A percentile compares a stretch with the other conserved stretches of the same genome.
These are phyloP conservation scores for Listrodromus nycthemerus DNA, from an alignment of 2,888 invertebrate species.

Conservation along the genomic window DNA sequence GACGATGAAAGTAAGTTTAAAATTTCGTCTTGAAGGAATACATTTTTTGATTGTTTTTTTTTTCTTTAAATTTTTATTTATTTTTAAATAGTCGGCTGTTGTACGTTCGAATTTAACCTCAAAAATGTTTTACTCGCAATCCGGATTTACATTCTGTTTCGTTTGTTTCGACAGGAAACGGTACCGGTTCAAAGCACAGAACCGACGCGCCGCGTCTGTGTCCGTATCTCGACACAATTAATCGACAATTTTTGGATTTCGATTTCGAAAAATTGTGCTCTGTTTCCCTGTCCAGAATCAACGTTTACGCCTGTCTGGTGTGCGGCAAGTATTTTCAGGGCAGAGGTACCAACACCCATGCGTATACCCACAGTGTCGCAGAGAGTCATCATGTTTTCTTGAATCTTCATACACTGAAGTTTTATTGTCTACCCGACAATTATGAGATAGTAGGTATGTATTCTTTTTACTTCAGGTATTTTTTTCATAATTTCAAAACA, in stretches of 20 bases:
- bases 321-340: constrained; percentile 99
- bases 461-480: not conserved
- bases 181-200: constrained; percentile 32
- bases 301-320: constrained; percentile 99
- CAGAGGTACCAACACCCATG: constrained; percentile 98
- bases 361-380: constrained; percentile 99
- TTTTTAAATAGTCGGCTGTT: constrained; percentile 25
- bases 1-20: constrained; percentile 74
- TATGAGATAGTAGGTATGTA: constrained; percentile 97
- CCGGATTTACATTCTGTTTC: not conserved
- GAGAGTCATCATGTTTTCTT: constrained; percentile 99
- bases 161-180: constrained; percentile 49
- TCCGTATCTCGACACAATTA: constrained; percentile 99
- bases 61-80: constrained; percentile 4
- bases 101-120: constrained; percentile 51
- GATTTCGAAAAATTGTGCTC: constrained; percentile 99
- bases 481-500: not conserved
- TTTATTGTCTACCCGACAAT: constrained; percentile 99
- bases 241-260: constrained; percentile 98
- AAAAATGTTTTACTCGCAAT: not conserved
- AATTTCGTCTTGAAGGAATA: not conserved
- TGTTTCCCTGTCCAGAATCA: constrained; percentile 98
- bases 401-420: constrained; percentile 97
- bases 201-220: constrained; percentile 88
- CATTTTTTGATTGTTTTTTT: constrained; percentile 1